A percentile compares a stretch with the other conserved stretches of the same genome.
phyloP scores from a whole-genome alignment of 1,140 invertebrate species.

The Apis florea region DNA sequence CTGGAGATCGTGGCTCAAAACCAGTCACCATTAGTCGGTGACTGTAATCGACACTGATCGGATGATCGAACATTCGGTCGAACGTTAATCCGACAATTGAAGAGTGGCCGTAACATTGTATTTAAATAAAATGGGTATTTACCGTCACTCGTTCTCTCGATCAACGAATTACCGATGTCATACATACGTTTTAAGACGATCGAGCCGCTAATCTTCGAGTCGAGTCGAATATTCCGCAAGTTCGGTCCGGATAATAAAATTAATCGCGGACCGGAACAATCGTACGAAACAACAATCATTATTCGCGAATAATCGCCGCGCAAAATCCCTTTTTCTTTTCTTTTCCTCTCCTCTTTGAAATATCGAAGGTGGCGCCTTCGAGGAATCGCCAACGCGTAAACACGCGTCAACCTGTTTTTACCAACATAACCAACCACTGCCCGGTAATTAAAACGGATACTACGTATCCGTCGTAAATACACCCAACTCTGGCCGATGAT shows the following conservation, averaged over 20 bases:
- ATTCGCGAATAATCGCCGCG: no score
- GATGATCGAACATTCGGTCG: not conserved
- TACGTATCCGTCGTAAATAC: slow-evolving; percentile 20
- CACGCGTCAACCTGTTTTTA: slow-evolving; percentile 28
- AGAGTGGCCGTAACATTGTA: not conserved
- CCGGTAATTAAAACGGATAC: slow-evolving; percentile 30
- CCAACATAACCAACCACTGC: slow-evolving; percentile 7
- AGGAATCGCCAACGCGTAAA: slow-evolving; percentile 3
- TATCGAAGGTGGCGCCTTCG: not conserved
- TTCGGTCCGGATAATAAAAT: no score
- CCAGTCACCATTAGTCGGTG: not conserved
- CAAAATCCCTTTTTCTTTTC: no score
- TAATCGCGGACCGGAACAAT: no score
- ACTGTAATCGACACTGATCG: slow-evolving; percentile 9
- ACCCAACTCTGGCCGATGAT: not conserved
- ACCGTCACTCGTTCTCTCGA: not conserved
- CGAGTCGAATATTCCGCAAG: no score
- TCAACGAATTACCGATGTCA: not conserved
- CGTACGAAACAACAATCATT: no score
- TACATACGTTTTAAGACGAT: no score
- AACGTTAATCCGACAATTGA: slow-evolving; percentile 6
- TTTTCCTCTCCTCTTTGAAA: not conserved
- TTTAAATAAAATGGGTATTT: not conserved
- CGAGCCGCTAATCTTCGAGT: no score
- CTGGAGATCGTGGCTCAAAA: not conserved